These are phyloP conservation scores for Pholis gunnellus DNA, from an alignment of 2,113 vertebrate genomes.

Conservation along the genomic window DNA sequence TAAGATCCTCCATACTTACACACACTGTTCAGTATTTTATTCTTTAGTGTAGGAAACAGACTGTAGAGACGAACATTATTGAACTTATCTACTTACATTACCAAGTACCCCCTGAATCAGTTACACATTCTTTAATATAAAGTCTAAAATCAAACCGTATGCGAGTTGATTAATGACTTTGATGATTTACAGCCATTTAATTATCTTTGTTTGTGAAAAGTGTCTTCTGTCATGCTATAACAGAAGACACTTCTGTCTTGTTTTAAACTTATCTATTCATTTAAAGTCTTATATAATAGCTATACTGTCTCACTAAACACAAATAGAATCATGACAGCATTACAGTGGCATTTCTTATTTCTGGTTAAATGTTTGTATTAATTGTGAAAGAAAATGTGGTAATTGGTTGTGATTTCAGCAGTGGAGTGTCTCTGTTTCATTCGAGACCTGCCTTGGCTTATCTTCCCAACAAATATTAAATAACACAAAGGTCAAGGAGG, in stretches of 20 bases:
- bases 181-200: no score
- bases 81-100: not conserved
- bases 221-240: not conserved
- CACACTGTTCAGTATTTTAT: not conserved
- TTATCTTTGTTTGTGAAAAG: not conserved
- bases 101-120: not conserved
- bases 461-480: conserved; percentile 79
- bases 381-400: not conserved
- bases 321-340: not conserved
- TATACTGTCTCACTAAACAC: not conserved
- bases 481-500: conserved; percentile 79
- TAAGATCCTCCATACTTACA: conserved; percentile 7
- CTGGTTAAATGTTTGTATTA: not conserved
- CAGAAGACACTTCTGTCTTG: not conserved
- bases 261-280: not conserved
- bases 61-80: not conserved
- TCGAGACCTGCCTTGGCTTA: conserved; percentile 41
- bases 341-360: not conserved
- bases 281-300: not conserved
- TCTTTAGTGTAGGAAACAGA: not conserved
- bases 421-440: conserved; percentile 22
- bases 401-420: conserved; percentile 9
- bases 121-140: not conserved
- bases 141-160: not conserved
- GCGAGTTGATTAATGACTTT: not conserved